Percentiles rank a stretch among this genome's conserved stretches.
Evolutionary conservation across 2,888 invertebrate species (phyloP).

Genomic region (Palloptera scutellata): DNA sequence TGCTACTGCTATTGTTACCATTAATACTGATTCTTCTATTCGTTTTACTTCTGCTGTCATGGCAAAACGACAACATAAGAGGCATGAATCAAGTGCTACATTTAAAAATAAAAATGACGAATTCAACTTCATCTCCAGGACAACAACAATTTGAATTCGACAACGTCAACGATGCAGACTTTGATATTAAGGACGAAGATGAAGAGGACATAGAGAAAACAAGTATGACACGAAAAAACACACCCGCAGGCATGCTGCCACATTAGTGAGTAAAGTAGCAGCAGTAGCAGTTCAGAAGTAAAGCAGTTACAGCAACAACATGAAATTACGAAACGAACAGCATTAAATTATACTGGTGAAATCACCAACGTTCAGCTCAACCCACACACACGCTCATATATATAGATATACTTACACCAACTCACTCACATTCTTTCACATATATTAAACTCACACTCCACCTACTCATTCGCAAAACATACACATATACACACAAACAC

Average conservation of each 20-base stretch:
- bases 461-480: not conserved
- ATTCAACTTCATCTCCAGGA: constrained; percentile 52
- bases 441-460: no score
- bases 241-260: constrained; percentile 16
- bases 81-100: constrained; percentile 31
- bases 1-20: not conserved
- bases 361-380: constrained; percentile 13
- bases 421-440: no score
- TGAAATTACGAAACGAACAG: constrained; percentile 16
- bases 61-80: constrained; percentile 14
- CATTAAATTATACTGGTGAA: constrained; percentile 54
- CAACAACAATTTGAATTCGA: constrained; percentile 35
- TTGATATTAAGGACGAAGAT: not conserved
- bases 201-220: not conserved
- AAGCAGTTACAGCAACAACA: constrained; percentile 9
- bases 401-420: not conserved
- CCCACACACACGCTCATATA: not conserved
- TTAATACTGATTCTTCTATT: not conserved
- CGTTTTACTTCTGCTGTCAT: not conserved
- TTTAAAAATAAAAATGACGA: constrained; percentile 51
- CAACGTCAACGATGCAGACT: not conserved
- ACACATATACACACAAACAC: constrained; percentile 11
- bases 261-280: not conserved
- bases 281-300: not conserved
- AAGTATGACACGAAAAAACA: not conserved